Evolutionary conservation across 2,113 vertebrate genomes (phyloP).

Genomic region (Parus major): DNA sequence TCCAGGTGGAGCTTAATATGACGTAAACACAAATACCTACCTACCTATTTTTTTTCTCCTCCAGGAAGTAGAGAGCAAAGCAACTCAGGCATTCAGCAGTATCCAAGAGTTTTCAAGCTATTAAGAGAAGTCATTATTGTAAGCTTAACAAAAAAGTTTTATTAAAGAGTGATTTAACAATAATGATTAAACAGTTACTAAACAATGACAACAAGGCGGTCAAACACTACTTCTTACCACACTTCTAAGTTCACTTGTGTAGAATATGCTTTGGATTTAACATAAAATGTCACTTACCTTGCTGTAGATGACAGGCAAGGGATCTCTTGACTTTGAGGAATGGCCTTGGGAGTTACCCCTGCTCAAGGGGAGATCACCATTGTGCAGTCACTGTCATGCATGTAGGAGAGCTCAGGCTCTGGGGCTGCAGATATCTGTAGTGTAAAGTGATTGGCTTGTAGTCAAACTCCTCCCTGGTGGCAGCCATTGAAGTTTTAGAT

Average conservation of each 20-base stretch:
- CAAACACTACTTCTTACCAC: not conserved
- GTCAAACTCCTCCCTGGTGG: not conserved
- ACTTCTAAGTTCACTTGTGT: not conserved
- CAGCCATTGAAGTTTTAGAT: not conserved
- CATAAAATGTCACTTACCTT: not conserved
- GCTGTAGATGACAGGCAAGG: not conserved
- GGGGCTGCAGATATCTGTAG: not conserved
- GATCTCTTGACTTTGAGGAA: not conserved
- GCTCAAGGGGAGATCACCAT: not conserved
- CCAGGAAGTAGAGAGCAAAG: not conserved
- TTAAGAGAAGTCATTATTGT: not conserved
- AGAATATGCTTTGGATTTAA: not conserved
- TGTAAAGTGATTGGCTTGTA: not conserved
- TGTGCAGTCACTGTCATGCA: rapidly evolving
- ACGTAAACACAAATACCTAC: not conserved
- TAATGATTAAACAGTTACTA: not conserved
- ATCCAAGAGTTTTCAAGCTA: not conserved
- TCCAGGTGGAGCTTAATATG: not conserved
- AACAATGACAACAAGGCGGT: not conserved
- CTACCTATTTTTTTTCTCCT: not conserved
- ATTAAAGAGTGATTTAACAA: not conserved
- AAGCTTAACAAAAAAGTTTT: not conserved
- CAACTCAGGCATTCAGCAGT: not conserved
- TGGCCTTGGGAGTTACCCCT: not conserved
- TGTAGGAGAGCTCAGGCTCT: not conserved